These are phyloP conservation scores for Enteromius mattozi DNA, from an alignment of 2,797 vertebrate genomes.

Conservation along the genomic window DNA sequence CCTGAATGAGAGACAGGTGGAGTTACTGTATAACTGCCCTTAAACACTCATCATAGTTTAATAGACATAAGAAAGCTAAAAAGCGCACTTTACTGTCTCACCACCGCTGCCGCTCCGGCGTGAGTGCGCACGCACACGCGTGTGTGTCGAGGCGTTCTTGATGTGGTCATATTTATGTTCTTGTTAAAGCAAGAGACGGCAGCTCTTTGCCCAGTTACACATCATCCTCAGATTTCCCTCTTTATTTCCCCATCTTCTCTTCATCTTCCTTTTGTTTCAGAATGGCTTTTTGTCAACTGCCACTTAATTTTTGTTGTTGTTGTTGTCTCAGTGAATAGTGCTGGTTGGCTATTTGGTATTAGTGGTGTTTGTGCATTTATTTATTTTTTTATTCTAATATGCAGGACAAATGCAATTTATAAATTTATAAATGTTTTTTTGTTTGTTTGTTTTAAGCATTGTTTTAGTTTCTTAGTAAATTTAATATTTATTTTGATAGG, in stretches of 20 bases:
- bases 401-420: not conserved
- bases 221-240: conserved; percentile 36
- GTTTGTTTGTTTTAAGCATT: not conserved
- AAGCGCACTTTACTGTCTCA: conserved; percentile 73
- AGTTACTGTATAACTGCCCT: conserved; percentile 71
- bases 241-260: not conserved
- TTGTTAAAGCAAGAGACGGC: conserved; percentile 47
- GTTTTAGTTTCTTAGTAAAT: not conserved
- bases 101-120: conserved; percentile 64
- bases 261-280: conserved; percentile 2
- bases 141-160: conserved; percentile 62
- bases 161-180: conserved; percentile 77
- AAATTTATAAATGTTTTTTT: not conserved
- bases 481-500: not conserved
- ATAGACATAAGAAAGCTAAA: conserved; percentile 78
- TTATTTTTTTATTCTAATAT: not conserved
- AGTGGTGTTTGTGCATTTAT: not conserved
- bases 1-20: conserved; percentile 77
- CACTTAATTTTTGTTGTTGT: not conserved
- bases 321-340: not conserved
- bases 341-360: not conserved
- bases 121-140: conserved; percentile 16
- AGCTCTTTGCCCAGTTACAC: conserved; percentile 41
- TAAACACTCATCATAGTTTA: conserved; percentile 82
- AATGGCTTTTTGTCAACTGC: conserved; percentile 4